Conservation (phyloP, 2,113 vertebrate genomes). For the Bungarus multicinctus region DNA sequence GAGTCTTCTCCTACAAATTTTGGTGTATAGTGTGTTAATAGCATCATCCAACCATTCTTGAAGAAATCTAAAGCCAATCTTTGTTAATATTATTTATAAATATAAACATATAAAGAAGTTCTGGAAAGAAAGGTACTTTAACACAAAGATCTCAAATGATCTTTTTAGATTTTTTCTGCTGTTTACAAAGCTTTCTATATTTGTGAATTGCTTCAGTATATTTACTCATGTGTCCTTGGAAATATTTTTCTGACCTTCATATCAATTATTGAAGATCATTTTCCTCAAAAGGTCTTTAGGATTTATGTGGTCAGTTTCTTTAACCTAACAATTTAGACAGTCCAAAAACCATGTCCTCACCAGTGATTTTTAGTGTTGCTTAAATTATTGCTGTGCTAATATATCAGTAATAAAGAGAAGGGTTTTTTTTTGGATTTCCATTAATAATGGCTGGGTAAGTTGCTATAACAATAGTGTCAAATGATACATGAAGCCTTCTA, state of each 20-base stretch:
- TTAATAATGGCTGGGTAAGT: background rate
- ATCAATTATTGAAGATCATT: background rate
- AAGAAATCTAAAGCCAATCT: background rate
- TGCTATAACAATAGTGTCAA: background rate
- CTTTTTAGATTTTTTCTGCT: background rate
- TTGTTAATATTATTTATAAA: background rate
- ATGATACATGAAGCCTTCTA: background rate
- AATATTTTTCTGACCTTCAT: background rate
- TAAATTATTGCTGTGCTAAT: background rate
- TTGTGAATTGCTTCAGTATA: background rate
- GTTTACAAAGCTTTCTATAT: background rate
- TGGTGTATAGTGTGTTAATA: background rate
- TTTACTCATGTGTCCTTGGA: background rate
- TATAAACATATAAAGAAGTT: background rate
- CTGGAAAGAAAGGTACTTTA: background rate
- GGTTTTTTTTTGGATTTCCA: background rate
- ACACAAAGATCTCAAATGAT: background rate
- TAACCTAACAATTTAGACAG: background rate
- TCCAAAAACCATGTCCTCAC: background rate
- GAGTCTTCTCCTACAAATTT: background rate
- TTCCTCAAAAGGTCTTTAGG: background rate
- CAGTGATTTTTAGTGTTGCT: background rate
- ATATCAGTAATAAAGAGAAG: background rate
- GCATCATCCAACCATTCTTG: background rate
- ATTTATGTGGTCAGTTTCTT: background rate